phyloP scores from a whole-genome alignment of 2,888 invertebrate species.

The Podabrus alpinus region DNA sequence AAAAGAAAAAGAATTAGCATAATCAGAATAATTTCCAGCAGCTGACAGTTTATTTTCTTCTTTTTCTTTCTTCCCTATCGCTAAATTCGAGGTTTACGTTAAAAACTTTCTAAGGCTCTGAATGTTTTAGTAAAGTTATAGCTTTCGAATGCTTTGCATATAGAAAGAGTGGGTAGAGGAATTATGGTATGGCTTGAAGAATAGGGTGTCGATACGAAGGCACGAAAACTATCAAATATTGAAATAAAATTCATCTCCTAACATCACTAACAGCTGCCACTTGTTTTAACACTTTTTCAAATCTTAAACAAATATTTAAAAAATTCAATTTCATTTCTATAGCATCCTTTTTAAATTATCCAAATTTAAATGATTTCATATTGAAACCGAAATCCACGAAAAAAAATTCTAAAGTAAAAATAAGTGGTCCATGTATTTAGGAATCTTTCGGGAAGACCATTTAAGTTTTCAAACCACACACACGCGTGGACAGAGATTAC shows the following conservation, averaged over 20 bases:
- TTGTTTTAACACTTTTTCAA: conserved; percentile 59
- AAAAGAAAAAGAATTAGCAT: conserved; percentile 64
- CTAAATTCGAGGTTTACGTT: conserved; percentile 43
- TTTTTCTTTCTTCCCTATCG: conserved; percentile 55
- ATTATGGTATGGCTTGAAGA: conserved; percentile 36
- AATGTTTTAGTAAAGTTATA: conserved; percentile 56
- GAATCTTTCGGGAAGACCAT: not conserved
- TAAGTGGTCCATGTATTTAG: not conserved
- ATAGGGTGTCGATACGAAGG: conserved; percentile 45
- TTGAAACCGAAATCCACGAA: not conserved
- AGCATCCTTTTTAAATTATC: not conserved
- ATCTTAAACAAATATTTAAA: conserved; percentile 56
- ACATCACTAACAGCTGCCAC: conserved; percentile 58
- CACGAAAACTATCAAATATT: conserved; percentile 59
- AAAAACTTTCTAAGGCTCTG: conserved; percentile 56
- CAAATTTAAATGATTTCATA: not conserved
- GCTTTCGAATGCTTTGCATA: conserved; percentile 56
- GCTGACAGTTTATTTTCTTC: conserved; percentile 64
- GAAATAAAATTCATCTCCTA: conserved; percentile 59
- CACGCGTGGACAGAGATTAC: conserved; percentile 30
- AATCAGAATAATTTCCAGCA: conserved; percentile 67
- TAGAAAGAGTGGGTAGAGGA: conserved; percentile 47
- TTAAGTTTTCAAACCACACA: conserved; percentile 28
- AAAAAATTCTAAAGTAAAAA: not conserved
- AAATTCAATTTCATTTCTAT: conserved; percentile 36